These are phyloP conservation scores for Nibea albiflora DNA, from an alignment of 2,113 vertebrate species.

Conservation along the genomic window DNA sequence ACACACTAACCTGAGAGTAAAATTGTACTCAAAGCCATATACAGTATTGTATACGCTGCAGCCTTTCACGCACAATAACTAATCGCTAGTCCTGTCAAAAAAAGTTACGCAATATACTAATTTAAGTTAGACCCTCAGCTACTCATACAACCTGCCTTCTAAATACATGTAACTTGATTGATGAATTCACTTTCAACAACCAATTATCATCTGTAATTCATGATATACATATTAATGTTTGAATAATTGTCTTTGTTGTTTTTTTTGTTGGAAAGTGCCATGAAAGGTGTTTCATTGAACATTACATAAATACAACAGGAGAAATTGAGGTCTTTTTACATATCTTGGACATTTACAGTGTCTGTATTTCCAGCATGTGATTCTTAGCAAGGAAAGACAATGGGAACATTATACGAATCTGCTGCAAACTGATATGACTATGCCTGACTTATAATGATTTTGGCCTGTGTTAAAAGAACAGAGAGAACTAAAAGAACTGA, in stretches of 20 bases:
- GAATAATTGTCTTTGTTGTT: slow-evolving; percentile 44
- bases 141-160: slow-evolving; percentile 35
- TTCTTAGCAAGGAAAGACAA: slow-evolving; percentile 58
- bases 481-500: no score
- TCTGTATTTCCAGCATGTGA: slow-evolving; percentile 77
- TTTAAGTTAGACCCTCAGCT: slow-evolving; percentile 62
- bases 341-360: slow-evolving; percentile 73
- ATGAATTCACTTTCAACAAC: slow-evolving; percentile 54
- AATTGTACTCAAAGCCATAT: slow-evolving; percentile 72
- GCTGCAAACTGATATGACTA: slow-evolving; percentile 48
- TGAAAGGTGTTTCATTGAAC: slow-evolving; percentile 55
- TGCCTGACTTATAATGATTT: slow-evolving; percentile 39
- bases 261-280: slow-evolving; percentile 66
- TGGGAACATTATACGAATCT: slow-evolving; percentile 45
- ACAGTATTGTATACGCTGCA: slow-evolving; percentile 69
- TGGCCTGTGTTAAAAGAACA: slow-evolving; percentile 58
- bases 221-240: slow-evolving; percentile 61
- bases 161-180: slow-evolving; percentile 46
- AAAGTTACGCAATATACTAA: slow-evolving; percentile 42
- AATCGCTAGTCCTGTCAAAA: slow-evolving; percentile 54
- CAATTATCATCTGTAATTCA: slow-evolving; percentile 53
- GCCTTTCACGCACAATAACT: slow-evolving; percentile 67
- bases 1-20: slow-evolving; percentile 82
- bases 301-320: slow-evolving; percentile 69
- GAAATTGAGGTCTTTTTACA: slow-evolving; percentile 65